Base-by-base conservation (phyloP, 1,140 invertebrate genomes). In the Drosophila nannoptera region DNA sequence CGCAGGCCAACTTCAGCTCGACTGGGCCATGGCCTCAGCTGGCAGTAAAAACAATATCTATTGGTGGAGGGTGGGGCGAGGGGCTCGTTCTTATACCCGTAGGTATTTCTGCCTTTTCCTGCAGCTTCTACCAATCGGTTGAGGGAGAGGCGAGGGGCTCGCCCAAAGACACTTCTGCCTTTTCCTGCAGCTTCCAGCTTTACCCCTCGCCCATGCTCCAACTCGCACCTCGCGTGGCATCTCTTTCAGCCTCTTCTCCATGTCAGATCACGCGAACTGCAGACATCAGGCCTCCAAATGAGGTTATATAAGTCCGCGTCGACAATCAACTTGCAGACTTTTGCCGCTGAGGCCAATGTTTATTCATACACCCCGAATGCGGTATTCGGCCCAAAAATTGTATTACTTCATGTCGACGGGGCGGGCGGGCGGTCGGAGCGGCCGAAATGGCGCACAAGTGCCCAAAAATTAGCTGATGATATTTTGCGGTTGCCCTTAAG, bases 401-500 rank as follows among this genome's bases (percentile, higher is more conserved):
- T 68, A 43, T 50, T 22, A 22, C 22, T 22, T 4, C 49, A 63
- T 70, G 65, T 67, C 43, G 59, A 36, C 33, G 42, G 31, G 40
- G 40, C 40, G n/a, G 40, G n/a, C 6, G 4, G 40, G 40, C 40
- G n/a, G 40, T 2, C 6, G 4, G 40, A 43, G 12, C 2, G 32
- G 36, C n/a, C 83, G 62, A 83, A 82, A 83, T 83, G 74, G 56
- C 50, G 52, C 22, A 60, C 62, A 69, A 83, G 78, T 78, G 78
- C 49, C 22, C 40, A 66, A 69, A 62, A 63, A 65, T 60, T 69
- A 67, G 61, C 50, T 82, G 67, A 75, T 67, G 75, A 49, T 67
- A 36, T 69, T 64, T 69, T 65, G 69, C 50, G 74, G 69, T 60
- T 72, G 68, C 64, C 75, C 64, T 75, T 75, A 83, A 82, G 53